phyloP scores from a whole-genome alignment of 2,888 invertebrate genomes.

The Hololepta plana region DNA sequence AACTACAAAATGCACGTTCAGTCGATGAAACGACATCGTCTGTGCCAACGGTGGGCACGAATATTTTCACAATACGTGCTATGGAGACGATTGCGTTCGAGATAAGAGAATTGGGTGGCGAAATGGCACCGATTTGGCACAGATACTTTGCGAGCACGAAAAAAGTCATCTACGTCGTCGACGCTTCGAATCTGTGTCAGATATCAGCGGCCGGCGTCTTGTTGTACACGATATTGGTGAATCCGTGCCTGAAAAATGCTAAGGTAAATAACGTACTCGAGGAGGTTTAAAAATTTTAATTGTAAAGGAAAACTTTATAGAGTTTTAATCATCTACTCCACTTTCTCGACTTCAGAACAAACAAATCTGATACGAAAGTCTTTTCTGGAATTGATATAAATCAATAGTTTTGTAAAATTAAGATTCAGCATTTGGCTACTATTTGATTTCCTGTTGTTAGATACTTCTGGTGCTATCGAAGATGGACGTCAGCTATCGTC shows the following conservation, averaged over 20 bases:
- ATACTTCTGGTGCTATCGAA: conserved; percentile 57
- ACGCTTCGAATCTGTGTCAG: conserved; percentile 70
- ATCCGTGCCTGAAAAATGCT: conserved; percentile 45
- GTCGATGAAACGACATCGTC: conserved; percentile 63
- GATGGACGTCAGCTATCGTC: conserved; percentile 73
- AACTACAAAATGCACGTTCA: conserved; percentile 46
- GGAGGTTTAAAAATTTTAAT: not conserved
- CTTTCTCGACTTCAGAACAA: not conserved
- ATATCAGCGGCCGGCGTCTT: conserved; percentile 71
- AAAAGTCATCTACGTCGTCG: conserved; percentile 64
- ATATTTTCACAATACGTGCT: conserved; percentile 45
- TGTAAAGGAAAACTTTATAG: not conserved
- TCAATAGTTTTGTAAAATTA: not conserved
- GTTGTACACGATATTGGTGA: conserved; percentile 56
- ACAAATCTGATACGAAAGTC: not conserved
- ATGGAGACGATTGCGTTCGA: conserved; percentile 11
- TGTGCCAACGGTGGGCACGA: conserved; percentile 64
- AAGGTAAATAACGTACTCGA: conserved; percentile 32
- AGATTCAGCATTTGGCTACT: not conserved
- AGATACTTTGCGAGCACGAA: conserved; percentile 49
- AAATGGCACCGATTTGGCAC: conserved; percentile 67
- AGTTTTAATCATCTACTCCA: not conserved
- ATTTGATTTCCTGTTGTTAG: conserved; percentile 23
- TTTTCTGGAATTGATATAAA: not conserved
- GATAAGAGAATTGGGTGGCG: conserved; percentile 61